Base-by-base conservation (phyloP, 2,113 vertebrate genomes). In the Platysteira castanea region DNA sequence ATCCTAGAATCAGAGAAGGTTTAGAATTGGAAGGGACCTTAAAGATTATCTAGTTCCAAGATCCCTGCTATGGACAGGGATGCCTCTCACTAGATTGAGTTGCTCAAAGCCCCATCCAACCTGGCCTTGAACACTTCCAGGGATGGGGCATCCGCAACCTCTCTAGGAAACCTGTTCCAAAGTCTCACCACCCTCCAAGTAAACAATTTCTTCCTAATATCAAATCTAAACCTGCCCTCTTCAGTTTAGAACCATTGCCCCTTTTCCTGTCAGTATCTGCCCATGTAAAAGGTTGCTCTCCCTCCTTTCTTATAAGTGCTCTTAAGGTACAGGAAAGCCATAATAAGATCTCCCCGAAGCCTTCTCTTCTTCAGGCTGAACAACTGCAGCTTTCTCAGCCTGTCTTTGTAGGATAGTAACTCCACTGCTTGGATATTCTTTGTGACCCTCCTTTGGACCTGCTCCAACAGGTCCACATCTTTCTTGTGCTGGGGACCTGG, bases 371-470 rank as follows among this genome's bases (percentile, higher is more conserved):
- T 28, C 15, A 26, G 11, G 9, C 11, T 68, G 39, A 68, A 47
- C 6, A 47, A 41, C 2, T 24, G 33, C 16, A 41, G 13, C 41
- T 69, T 10, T 54, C n/a, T 83, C n/a, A 68, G n/a, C 30, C n/a
- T 74, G 19, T 39, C 23, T 41, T 60, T 52, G 16, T 28, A 13
- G 23, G 15, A 33, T 13, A 53, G 39, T 60, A 46, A 11, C 28
- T 68, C n/a, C 10, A 46, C 24, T 23, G 20, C 18, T 64, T 31
- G 11, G 27, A 41, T 82, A 24, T 60, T 60, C 11, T 82, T 89
- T 0, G 0, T 30, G 5, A 39, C n/a, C 9, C 28, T 47, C 14
- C 20, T 75, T 67, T 53, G 69, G 30, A 68, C 24, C 13, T 75
- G 13, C 46, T 60, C 24, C 46, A 46, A 3, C 4, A 39, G 28